phyloP scores from a whole-genome alignment of 2,797 vertebrate genomes.

The Cottoperca gobio region DNA sequence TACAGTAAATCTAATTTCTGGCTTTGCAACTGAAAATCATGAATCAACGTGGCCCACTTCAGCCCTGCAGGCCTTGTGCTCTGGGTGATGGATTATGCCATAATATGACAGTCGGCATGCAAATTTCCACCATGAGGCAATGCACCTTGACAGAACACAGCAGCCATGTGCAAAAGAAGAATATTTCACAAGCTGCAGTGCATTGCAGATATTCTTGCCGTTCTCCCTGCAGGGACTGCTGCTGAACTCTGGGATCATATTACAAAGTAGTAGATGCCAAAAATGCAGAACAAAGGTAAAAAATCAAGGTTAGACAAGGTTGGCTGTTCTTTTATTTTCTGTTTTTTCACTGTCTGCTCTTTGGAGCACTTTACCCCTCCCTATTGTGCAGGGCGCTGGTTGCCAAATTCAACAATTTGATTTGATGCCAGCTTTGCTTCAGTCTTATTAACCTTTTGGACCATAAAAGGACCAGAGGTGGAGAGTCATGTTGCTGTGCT shows the following conservation, averaged over 20 bases:
- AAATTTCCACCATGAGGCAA: slow-evolving; percentile 50
- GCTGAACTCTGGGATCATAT: slow-evolving; percentile 49
- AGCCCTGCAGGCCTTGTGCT: slow-evolving; percentile 52
- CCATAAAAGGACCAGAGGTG: slow-evolving; percentile 22
- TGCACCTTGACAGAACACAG: slow-evolving; percentile 38
- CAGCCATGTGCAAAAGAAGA: slow-evolving; percentile 46
- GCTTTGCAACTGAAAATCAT: slow-evolving; percentile 50
- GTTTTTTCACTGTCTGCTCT: slow-evolving; percentile 38
- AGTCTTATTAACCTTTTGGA: slow-evolving; percentile 51
- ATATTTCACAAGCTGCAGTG: slow-evolving; percentile 51
- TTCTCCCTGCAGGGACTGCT: slow-evolving; percentile 52
- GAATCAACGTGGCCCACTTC: slow-evolving; percentile 57
- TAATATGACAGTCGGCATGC: slow-evolving; percentile 55
- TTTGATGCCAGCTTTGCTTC: slow-evolving; percentile 39
- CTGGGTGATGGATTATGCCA: slow-evolving; percentile 60
- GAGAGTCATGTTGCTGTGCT: slow-evolving; percentile 30
- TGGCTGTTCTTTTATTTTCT: slow-evolving; percentile 35
- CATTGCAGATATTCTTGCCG: slow-evolving; percentile 60
- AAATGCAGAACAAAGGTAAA: slow-evolving; percentile 31
- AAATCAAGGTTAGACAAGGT: slow-evolving; percentile 69
- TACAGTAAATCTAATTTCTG: slow-evolving; percentile 61
- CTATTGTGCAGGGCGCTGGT: slow-evolving; percentile 11
- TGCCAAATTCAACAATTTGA: slow-evolving; percentile 44
- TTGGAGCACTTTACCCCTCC: slow-evolving; percentile 30
- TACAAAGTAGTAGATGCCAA: slow-evolving; percentile 56